Base-by-base conservation (phyloP, 2,888 invertebrate species). In the Acanthosepion esculentum region DNA sequence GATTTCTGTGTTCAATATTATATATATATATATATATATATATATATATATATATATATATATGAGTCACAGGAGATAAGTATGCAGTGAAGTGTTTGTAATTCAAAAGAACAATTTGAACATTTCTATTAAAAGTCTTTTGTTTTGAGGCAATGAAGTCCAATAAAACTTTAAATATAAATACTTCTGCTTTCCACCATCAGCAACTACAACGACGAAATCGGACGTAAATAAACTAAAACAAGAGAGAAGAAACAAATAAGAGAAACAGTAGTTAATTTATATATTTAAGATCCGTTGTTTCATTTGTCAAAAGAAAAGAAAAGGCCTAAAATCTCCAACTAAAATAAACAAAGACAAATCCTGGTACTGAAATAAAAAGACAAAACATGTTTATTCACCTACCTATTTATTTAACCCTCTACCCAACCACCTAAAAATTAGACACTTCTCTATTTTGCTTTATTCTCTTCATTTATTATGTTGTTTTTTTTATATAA, bases 231-330 rank as follows among this genome's bases (percentile, higher is more conserved):
- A 59, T 2, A 23, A 59, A 59, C 23, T 7, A 78, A 78, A 78
- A 78, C 15, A 78, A 15, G 0, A 78, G 29, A 78, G 12, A 29
- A 78, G 33, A 15, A 78, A 78, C 12, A 12, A 78, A 78, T 4
- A 78, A 78, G n/a, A 33, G 12, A 0, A n/a, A 78, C n/a, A 33
- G 20, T 15, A 78, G 78, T 33, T 78, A 78, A 78, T 78, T 78
- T 78, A 78, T 78, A 78, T n/a, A 78, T 78, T 78, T 78, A 33
- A 78, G 78, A 78, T 78, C 78, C 78, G 78, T 33, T n/a, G n/a
- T 78, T 78, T 78, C 78, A 78, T 78, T 78, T 78, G 78, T 78
- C n/a, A 78, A 33, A 78, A 78, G 33, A n/a, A 78, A 78, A 78
- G 10, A 78, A n/a, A 78, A 78, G 78, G 78, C n/a, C n/a, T 78